phyloP scores from a whole-genome alignment of 2,888 invertebrate species.

The Endotricha flammealis region DNA sequence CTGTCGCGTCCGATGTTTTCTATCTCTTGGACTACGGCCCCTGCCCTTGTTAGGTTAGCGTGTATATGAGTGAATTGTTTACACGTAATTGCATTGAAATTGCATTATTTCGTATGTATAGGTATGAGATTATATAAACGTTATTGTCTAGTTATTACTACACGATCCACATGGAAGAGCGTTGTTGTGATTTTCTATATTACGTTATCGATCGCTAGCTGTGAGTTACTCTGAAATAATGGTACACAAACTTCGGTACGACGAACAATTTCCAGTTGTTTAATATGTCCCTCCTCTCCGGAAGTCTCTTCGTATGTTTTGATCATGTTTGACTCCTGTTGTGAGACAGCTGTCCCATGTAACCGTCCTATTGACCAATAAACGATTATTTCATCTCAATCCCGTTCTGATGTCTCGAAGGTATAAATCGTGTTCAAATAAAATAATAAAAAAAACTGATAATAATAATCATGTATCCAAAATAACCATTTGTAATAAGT shows the following conservation, averaged over 20 bases:
- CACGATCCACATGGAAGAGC: conserved; percentile 45
- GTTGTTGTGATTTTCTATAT: conserved; percentile 51
- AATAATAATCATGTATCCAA: conserved; percentile 7
- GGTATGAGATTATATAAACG: conserved; percentile 43
- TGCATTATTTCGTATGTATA: conserved; percentile 50
- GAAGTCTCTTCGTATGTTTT: too few relatives aligned
- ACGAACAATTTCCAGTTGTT: too few relatives aligned
- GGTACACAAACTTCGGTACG: neutral
- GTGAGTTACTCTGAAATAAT: conserved; percentile 27
- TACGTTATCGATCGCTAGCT: conserved; percentile 60
- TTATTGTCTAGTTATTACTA: conserved; percentile 54
- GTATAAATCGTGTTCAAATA: conserved; percentile 8
- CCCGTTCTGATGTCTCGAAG: conserved; percentile 4
- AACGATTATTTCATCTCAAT: conserved; percentile 6
- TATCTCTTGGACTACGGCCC: conserved; percentile 56
- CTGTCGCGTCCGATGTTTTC: conserved; percentile 54
- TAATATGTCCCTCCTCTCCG: too few relatives aligned
- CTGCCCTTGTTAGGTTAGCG: conserved; percentile 64
- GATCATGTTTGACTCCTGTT: too few relatives aligned
- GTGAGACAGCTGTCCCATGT: conserved; percentile 26
- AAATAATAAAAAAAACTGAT: conserved; percentile 2
- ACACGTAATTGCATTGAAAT: conserved; percentile 42
- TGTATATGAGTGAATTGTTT: conserved; percentile 53
- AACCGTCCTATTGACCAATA: conserved; percentile 49
- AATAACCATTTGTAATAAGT: conserved; percentile 1